Evolutionary conservation across 2,888 invertebrate species (phyloP), one percentile per base, ranked within the genome.

Genomic region (Heliconius hortense): DNA sequence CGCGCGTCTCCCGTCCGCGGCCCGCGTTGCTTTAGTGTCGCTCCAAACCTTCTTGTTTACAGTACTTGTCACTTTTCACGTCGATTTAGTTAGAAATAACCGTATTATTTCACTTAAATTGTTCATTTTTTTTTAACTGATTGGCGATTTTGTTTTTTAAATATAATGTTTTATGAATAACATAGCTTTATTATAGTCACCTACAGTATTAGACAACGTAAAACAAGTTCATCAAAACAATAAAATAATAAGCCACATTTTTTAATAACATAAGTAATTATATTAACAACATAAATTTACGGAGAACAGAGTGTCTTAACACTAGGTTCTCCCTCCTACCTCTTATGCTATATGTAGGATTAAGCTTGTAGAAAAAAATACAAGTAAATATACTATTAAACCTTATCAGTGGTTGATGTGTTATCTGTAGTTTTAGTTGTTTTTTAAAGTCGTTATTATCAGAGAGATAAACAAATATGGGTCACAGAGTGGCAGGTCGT

Each of bases 1-100:
- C 67, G 48, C 73, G 24, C 39, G 39, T 66, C 63, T 21, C 48
- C 48, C 48, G 48, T 18, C 43, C 73, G 60, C 63, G 31, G 67
- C 69, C 69, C 11, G 31, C 69, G n/a, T 28, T 13, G 18, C 10
- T 11, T 31, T 53, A 31, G 24, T 60, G 35, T 59, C 26, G 39
- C 39, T 39, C 15, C 60, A 15, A 59, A 71, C 24, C 62, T 63
- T 71, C 72, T 74, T 77, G 76, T 76, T 77, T 76, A 66, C 77
- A 63, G 67, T 70, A 73, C 68, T 72, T 72, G 68, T 60, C 62
- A 62, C 74, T 35, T 63, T 69, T 63, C 74, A 63, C 62, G 48
- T 62, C 60, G 13, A 69, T 53, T 69, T 28, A 13, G 48, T 56
- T 53, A 13, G 53, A 53, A 53, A n/a, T 53, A n/a, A n/a, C 8